Evolutionary conservation across 1,140 invertebrate genomes (phyloP).

Genomic region (Cyrtorhinus lividipennis): DNA sequence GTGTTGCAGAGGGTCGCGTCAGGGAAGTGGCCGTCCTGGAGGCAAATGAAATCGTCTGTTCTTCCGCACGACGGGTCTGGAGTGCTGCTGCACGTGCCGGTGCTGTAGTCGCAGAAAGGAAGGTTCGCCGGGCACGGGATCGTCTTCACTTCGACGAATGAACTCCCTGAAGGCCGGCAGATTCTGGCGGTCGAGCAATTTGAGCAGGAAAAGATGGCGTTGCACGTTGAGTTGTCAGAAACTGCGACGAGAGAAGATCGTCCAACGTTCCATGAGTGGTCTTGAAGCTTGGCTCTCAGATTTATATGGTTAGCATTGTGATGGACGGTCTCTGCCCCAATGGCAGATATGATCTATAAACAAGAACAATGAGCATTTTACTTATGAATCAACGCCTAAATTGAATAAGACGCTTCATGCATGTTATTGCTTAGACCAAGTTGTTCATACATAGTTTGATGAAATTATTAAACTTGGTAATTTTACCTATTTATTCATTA

Average conservation of each 20-base stretch:
- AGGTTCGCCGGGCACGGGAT: background rate
- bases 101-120: conserved; percentile 14
- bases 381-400: too few species aligned
- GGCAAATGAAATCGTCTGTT: conserved; percentile 15
- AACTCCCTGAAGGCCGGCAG: background rate
- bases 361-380: too few species aligned
- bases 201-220: conserved; percentile 1
- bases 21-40: conserved; percentile 14
- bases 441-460: too few species aligned
- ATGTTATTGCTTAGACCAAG: too few species aligned
- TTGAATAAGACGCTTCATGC: too few species aligned
- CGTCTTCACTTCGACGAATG: background rate
- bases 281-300: too few species aligned
- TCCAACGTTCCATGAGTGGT: background rate
- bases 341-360: too few species aligned
- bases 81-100: conserved; percentile 7
- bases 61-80: background rate
- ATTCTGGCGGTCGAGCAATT: conserved; percentile 13
- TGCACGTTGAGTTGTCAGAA: background rate
- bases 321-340: too few species aligned
- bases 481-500: too few species aligned
- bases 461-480: too few species aligned
- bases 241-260: background rate
- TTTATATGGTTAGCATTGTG: too few species aligned
- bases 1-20: conserved; percentile 6